These are phyloP conservation scores for Sebastes matsubarae DNA, from an alignment of 2,797 vertebrate species.

Conservation along the genomic window DNA sequence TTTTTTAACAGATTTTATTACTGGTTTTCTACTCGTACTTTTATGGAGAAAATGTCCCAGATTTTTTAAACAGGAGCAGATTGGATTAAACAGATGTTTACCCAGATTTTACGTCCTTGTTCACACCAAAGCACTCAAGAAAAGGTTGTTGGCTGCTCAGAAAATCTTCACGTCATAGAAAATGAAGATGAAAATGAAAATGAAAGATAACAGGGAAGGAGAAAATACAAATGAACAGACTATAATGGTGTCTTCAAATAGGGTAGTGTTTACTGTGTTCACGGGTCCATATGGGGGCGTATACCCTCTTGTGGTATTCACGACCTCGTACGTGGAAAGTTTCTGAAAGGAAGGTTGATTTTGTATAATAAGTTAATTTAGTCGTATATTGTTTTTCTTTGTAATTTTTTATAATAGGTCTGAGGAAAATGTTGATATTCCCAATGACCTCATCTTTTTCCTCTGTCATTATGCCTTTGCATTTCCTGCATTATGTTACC, in stretches of 20 bases:
- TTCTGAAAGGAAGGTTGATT: no score
- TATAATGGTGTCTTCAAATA: neutral
- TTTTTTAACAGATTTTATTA: neutral
- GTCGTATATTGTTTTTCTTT: no score
- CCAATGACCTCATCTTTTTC: no score
- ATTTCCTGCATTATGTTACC: no score
- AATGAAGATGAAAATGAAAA: neutral
- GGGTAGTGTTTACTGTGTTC: no score
- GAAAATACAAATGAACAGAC: neutral
- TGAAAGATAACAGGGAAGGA: neutral
- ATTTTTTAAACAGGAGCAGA: neutral
- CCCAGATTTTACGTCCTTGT: neutral
- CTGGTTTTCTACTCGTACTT: neutral
- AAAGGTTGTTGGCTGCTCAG: neutral
- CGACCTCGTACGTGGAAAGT: no score
- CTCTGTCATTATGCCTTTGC: no score
- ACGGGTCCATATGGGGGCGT: no score
- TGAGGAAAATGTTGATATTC: no score
- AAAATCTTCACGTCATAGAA: neutral
- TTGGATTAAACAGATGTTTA: neutral
- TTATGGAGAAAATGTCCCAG: neutral
- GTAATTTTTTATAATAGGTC: no score
- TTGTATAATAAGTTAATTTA: no score
- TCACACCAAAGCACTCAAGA: neutral
- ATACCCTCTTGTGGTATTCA: no score